Base-by-base conservation (phyloP, 2,888 invertebrate genomes). In the Drosophila pegasa region DNA sequence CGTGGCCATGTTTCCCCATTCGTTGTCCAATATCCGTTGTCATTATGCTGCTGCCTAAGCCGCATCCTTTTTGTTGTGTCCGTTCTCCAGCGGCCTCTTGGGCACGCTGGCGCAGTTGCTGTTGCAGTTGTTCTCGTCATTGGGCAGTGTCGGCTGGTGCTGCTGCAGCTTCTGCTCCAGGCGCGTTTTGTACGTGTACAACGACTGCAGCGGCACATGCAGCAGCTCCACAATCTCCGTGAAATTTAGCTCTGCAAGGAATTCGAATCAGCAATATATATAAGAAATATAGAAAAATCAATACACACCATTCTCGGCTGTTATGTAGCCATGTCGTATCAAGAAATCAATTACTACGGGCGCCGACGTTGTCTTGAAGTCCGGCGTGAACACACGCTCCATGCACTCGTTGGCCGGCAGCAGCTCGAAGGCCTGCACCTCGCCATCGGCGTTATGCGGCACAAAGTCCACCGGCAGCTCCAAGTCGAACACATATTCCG, bases 361-460 rank as follows among this genome's bases (percentile, higher is more conserved):
- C 71, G 97, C 96, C 91, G 98, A 98, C 52, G 98, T 98, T 41
- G 98, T 97, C 92, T 98, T 99, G 92, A 98, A 98, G 80, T 97
- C 96, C 0, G 96, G 94, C 10, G 96, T 95, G 43, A 97, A 94
- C 60, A 98, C 95, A 90, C 96, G 94, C 83, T 97, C 96, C 82
- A 97, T 93, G 89, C 96, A 96, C 92, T 98, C 96, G 80, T 95
- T 94, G 20, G 97, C 96, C 47, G 97, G 95, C 67, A 97, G 93
- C 75, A 98, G 93, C 91, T 98, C 96, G 92, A 98, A 98, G 65
- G 95, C 95, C 91, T 97, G 97, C 31, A 98, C 98, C 93, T 98
- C 98, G 14, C 98, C 98, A 92, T 98, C 98, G 33, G 96, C 95
- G 93, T 98, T 98, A 87, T 95, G 95, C n/a, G 98, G 98, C 75